Evolutionary conservation across 2,113 vertebrate species (phyloP), one percentile per base, ranked within the genome.

Genomic region (Oreochromis tanganicae): DNA sequence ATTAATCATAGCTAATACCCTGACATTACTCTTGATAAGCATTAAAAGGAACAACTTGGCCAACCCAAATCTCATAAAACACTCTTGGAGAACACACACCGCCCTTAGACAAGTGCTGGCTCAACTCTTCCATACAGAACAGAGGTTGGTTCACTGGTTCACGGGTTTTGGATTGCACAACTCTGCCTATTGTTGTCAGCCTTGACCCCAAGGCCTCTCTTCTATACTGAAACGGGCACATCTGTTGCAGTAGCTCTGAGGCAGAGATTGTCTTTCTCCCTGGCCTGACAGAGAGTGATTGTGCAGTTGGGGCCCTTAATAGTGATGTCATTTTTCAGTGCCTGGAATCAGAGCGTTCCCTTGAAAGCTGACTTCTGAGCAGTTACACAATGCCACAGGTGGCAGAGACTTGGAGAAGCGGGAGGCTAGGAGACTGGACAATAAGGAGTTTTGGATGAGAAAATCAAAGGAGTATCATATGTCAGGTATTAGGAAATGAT

Each of bases 311-410:
- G 89, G 66, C 84, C 88, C 87, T 81, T 3, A 10, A 41, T 82
- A 85, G 92, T 96, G 96, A 97, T 95, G 95, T 97, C 94, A 96
- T 91, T 27, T 88, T 82, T 91, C 87, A 11, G 90, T 88, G 86
- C 88, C 78, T 14, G 32, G 88, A 94, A 91, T 89, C 75, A 83
- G 80, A 87, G 91, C 14, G 14, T 56, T 66, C 84, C 71, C 82
- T 83, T 89, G 79, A 89, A 90, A 90, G 84, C 86, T 82, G 85
- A 94, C 90, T 94, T 93, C 79, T 84, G 84, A 87, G 81, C 84
- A 81, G 86, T 96, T 95, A 94, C 17, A 89, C 94, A 95, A 95
- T 80, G 81, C 86, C 92, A 90, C 96, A 95, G 96, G 96, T 96
- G 96, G 88, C 50, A 85, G 89, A 81, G 73, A 87, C 32, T 14